Evolutionary conservation across 2,113 vertebrate species (phyloP), one percentile per base, ranked within the genome.

Genomic region (Kryptolebias marmoratus): DNA sequence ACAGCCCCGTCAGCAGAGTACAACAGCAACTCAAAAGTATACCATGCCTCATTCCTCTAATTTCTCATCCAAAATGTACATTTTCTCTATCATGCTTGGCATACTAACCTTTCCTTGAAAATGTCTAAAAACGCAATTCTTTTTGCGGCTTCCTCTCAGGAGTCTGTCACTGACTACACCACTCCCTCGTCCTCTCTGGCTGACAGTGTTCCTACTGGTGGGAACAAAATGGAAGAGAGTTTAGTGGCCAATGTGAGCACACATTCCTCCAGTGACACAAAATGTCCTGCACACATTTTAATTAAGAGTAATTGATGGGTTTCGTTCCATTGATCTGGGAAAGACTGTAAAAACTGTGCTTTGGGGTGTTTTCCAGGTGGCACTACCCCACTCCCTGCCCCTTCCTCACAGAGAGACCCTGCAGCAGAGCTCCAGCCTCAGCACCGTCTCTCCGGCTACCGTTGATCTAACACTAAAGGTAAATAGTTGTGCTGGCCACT

Each of bases 391-490:
- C 90, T 94, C 96, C 14, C 93, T 99, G 80, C 96, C 97, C 78
- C 95, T 99, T 71, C 96, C 97, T 77, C 95, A 96, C 82, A 94
- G 97, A 90, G 97, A 99, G 91, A 94, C 96, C 84, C 91, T 97
- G 74, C 98, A 96, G 61, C 97, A 97, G 95, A 97, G 93, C 94
- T 95, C 96, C 92, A 95, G 95, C 92, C 95, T 99, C 82, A 97
- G 95, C 88, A 96, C 97, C 50, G 97, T 97, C 82, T 98, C 98
- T 89, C 97, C 97, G 83, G 96, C 97, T 75, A 98, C 97, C 77
- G 96, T 98, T 77, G 97, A 98, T 93, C 93, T 99, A 87, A 99
- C 97, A 87, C 95, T 98, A 75, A 99, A 99, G 96, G 97, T 99
- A 92, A 52, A 13, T 2, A 2, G 2, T 49, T n/a, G 9, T 14